These are phyloP conservation scores for Lichenostomus cassidix DNA, from an alignment of 2,113 vertebrate genomes.

Conservation along the genomic window DNA sequence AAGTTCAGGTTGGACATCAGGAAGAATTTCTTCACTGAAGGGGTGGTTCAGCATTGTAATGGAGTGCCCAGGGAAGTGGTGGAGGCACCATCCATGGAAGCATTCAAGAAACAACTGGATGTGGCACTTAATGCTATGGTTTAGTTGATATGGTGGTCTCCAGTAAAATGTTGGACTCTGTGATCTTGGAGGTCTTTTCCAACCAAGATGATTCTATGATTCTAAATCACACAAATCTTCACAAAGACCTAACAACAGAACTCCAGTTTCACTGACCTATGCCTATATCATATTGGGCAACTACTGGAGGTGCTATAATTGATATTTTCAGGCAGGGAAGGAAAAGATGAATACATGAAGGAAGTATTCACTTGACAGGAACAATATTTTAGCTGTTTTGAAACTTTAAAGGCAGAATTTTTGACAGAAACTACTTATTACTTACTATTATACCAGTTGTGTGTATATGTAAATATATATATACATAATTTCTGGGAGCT, in stretches of 20 bases:
- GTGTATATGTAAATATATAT: background rate
- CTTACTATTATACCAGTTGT: background rate
- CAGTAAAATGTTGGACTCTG: background rate
- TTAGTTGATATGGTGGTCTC: background rate
- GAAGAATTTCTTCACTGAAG: background rate
- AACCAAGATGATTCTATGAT: background rate
- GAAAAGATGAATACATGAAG: background rate
- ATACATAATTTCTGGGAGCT: background rate
- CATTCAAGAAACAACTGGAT: background rate
- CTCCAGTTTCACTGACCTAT: background rate
- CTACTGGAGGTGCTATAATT: background rate
- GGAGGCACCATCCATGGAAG: background rate
- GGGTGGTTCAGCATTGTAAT: background rate
- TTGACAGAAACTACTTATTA: background rate
- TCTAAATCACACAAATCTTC: background rate
- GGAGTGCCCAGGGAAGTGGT: background rate
- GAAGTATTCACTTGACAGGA: background rate
- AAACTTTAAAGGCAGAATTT: background rate
- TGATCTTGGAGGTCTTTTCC: background rate
- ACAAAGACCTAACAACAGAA: background rate
- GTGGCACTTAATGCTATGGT: background rate
- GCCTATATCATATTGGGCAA: background rate
- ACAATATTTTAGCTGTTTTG: background rate
- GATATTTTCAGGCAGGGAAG: background rate
- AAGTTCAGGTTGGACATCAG: background rate